Evolutionary conservation across 2,797 vertebrate genomes (phyloP).

Genomic region (Argyrosomus regius): DNA sequence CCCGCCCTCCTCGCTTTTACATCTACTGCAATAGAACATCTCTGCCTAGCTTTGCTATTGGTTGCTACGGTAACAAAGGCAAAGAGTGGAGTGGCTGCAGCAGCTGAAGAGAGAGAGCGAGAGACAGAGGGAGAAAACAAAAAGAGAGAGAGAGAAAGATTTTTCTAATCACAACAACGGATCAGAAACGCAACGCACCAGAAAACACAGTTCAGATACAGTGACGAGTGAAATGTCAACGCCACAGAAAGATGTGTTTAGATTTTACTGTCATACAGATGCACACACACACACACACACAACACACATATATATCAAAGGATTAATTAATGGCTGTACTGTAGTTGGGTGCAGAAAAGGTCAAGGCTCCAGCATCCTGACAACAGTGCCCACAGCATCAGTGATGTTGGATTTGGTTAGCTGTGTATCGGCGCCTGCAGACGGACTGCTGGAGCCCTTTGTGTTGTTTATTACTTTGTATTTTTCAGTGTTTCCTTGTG

Average conservation of each 20-base stretch:
- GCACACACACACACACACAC: not conserved
- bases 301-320: not conserved
- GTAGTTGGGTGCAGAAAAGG: conserved; percentile 45
- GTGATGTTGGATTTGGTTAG: conserved; percentile 4
- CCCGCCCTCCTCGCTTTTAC: conserved; percentile 71
- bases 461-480: conserved; percentile 25
- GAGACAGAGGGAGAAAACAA: conserved; percentile 35
- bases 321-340: conserved; percentile 31
- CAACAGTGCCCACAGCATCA: conserved; percentile 7
- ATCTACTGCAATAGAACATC: conserved; percentile 81
- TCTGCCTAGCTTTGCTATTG: conserved; percentile 84
- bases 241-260: not conserved
- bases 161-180: conserved; percentile 62
- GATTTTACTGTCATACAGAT: conserved; percentile 12
- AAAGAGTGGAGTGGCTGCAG: conserved; percentile 82
- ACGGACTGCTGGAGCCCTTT: conserved; percentile 18
- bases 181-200: conserved; percentile 41
- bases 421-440: conserved; percentile 14
- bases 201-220: conserved; percentile 39
- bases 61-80: conserved; percentile 91
- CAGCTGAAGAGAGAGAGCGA: conserved; percentile 68
- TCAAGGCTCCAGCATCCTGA: conserved; percentile 44
- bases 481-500: conserved; percentile 36
- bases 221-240: conserved; percentile 44
- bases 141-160: conserved; percentile 21